Evolutionary conservation across 1,140 invertebrate species (phyloP), one percentile per base, ranked within the genome.

Genomic region (Caenorhabditis brenneri): DNA sequence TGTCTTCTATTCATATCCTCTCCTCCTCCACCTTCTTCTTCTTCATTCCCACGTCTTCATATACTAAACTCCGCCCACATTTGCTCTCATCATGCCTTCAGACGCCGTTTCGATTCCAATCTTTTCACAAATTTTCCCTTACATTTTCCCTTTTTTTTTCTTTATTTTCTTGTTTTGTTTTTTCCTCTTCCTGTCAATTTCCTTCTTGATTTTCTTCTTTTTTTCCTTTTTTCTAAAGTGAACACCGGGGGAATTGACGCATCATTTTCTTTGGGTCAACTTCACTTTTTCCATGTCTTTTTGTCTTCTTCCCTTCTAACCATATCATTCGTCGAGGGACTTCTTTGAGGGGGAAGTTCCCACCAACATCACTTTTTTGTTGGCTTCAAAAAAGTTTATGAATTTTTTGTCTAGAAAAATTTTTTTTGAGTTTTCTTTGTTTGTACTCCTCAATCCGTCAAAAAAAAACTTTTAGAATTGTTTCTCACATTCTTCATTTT

Each of bases 341-440:
- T 42, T 33, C 33, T 19, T 5, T n/a, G n/a, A n/a, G n/a, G n/a
- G n/a, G n/a, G n/a, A n/a, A n/a, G n/a, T 12, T 7, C n/a, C n/a
- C n/a, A n/a, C n/a, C n/a, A n/a, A n/a, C n/a, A n/a, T n/a, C n/a
- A n/a, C n/a, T n/a, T n/a, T n/a, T n/a, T n/a, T n/a, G n/a, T n/a
- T n/a, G n/a, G n/a, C n/a, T n/a, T n/a, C n/a, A n/a, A 46, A 42
- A 74, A 74, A 74, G 65, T 74, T 74, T 74, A 74, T 74, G 65
- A 74, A 74, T 74, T 74, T 15, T n/a, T n/a, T n/a, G n/a, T n/a
- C n/a, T n/a, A n/a, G n/a, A n/a, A n/a, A n/a, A n/a, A n/a, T n/a
- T n/a, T n/a, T n/a, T n/a, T n/a, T n/a, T n/a, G n/a, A n/a, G n/a
- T n/a, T n/a, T n/a, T n/a, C 39, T 6, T 42, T 42, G 39, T 42